Percentiles rank a stretch among this genome's conserved stretches.
Evolutionary conservation across 2,113 vertebrate species (phyloP).

Genomic region (Oncorhynchus clarkii): DNA sequence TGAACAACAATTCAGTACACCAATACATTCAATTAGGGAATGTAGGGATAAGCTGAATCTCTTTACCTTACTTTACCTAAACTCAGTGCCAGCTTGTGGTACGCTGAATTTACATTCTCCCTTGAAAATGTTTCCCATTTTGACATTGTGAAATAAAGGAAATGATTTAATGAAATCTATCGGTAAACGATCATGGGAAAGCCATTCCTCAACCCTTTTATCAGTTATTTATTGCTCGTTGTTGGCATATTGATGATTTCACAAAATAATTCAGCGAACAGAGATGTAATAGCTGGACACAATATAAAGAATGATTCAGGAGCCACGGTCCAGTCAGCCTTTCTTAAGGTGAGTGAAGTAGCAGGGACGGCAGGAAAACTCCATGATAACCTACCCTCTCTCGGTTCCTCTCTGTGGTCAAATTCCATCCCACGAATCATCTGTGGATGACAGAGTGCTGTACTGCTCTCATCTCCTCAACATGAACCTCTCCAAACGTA

Average conservation of each 20-base stretch:
- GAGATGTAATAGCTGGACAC: conserved; percentile 22
- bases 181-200: conserved; percentile 36
- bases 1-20: neutral
- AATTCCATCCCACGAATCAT: conserved; percentile 11
- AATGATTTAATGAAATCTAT: conserved; percentile 26
- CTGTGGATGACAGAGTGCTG: conserved; percentile 2
- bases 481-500: neutral
- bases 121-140: conserved; percentile 18
- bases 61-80: neutral
- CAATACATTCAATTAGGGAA: neutral
- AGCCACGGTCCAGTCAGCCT: neutral
- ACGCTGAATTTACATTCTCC: conserved; percentile 17
- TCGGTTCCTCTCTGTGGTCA: conserved; percentile 13
- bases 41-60: neutral
- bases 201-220: conserved; percentile 30
- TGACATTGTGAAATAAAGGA: conserved; percentile 23
- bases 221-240: conserved; percentile 52
- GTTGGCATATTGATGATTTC: conserved; percentile 45
- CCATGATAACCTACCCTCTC: conserved; percentile 3
- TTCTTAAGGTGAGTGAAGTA: conserved; percentile 37
- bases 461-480: conserved; percentile 10
- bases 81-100: conserved; percentile 21
- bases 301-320: conserved; percentile 47
- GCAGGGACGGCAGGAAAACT: conserved; percentile 27
- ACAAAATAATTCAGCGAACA: conserved; percentile 44